Conservation (phyloP, 2,797 vertebrate species). For the Ispidina lecontei region DNA sequence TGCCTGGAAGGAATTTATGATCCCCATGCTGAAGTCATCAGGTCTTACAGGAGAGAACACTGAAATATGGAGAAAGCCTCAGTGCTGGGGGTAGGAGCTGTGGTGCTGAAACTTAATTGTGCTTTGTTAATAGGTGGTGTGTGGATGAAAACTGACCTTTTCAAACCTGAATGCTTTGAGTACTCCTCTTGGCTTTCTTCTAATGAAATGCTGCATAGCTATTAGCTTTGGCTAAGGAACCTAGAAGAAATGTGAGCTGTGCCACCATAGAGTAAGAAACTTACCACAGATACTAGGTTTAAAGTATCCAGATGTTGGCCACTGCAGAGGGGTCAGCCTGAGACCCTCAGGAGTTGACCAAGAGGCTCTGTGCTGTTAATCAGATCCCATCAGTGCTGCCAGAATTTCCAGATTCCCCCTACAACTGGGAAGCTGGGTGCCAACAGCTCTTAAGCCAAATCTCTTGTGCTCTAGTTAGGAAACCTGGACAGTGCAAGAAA, state of each 20-base stretch:
- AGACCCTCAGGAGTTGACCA: background rate
- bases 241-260: background rate
- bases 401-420: background rate
- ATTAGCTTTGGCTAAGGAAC: background rate
- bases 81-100: background rate
- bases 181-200: background rate
- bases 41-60: background rate
- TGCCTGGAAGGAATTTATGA: slow-evolving; percentile 3
- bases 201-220: background rate
- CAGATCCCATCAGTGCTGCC: background rate
- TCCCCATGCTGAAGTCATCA: background rate
- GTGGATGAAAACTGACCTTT: background rate
- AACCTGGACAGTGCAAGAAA: background rate
- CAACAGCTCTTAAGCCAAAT: background rate
- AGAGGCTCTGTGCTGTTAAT: background rate
- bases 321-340: background rate
- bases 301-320: background rate
- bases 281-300: background rate
- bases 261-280: background rate
- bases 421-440: background rate
- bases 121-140: background rate
- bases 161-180: background rate
- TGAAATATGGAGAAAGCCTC: background rate
- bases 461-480: background rate
- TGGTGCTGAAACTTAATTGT: background rate